Evolutionary conservation across 2,888 invertebrate species (phyloP), one percentile per base, ranked within the genome.

Genomic region (Sericinus montela): DNA sequence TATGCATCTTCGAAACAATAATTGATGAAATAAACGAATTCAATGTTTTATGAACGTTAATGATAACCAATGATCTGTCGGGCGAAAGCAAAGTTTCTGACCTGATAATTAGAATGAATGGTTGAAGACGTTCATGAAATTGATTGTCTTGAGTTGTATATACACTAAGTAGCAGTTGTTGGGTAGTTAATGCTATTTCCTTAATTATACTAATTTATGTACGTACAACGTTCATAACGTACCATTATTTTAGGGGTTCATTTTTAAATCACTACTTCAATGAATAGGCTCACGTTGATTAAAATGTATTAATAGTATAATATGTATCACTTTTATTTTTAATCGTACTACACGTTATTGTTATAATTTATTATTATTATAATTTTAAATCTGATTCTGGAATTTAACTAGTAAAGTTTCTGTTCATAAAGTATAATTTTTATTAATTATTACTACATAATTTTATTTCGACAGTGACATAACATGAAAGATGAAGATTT

Each of bases 91-190:
- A 7, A 47, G 55, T 58, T 63, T 55, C 51, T 59, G 63, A 63
- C 62, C 64, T 62, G 65, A 73, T 83, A 83, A 83, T 85, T 80
- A 78, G 80, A 83, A 84, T 80, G 69, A 79, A 83, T 81, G 75
- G 78, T 75, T 62, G 59, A 65, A 69, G 69, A 72, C 63, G 65
- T 75, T 69, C 57, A 59, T 56, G 57, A 66, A 74, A 80, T 80
- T 70, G 69, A 78, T 77, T 60, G 67, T 60, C 59, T 59, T 58
- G 57, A 62, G 60, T 63, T 63, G 67, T 69, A 71, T 71, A 62
- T 61, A 62, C 60, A 60, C 60, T 66, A 63, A 66, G 65, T 64
- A 67, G 67, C 57, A 53, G 64, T 16, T 32, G 32, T 32, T 32
- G 32, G 32, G 34, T 39, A 34, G 32, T 37, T 43, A 43, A 48